Percentiles rank a stretch among this genome's conserved stretches.
These are phyloP conservation scores for Minunthozetes semirufus DNA, from an alignment of 2,888 invertebrate species.

Conservation along the genomic window DNA sequence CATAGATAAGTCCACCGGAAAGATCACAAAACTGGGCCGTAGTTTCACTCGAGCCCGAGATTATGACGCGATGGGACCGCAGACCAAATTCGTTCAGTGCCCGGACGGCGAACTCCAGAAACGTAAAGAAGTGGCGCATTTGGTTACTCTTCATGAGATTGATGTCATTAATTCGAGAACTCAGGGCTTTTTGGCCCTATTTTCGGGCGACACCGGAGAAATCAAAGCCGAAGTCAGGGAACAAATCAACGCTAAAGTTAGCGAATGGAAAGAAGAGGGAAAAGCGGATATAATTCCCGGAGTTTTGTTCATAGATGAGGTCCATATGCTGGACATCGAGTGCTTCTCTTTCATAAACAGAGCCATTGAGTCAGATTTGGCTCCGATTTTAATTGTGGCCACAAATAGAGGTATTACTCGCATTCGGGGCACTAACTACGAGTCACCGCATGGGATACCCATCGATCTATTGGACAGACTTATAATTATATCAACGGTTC, in stretches of 20 bases:
- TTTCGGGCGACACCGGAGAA: constrained; percentile 98
- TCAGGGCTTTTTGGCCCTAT: constrained; percentile 92
- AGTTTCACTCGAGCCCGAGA: constrained; percentile 94
- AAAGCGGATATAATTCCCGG: constrained; percentile 99
- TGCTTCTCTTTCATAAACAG: constrained; percentile 97
- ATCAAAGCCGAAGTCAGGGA: constrained; percentile 95
- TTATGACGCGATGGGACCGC: constrained; percentile 87
- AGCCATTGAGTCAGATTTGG: constrained; percentile 92
- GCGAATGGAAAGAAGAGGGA: constrained; percentile 98
- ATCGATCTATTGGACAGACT: constrained; percentile 89
- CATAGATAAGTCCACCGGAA: constrained; percentile 96
- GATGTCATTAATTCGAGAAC: constrained; percentile 98
- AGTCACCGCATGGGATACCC: constrained; percentile 94
- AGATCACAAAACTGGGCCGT: constrained; percentile 78
- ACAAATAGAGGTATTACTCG: constrained; percentile 91
- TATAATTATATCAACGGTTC: constrained; percentile 84
- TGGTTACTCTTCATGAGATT: constrained; percentile 96
- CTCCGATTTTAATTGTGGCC: constrained; percentile 97
- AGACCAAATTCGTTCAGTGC: constrained; percentile 83
- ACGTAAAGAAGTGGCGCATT: constrained; percentile 68
- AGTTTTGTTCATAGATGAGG: constrained; percentile 93
- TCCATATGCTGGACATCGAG: constrained; percentile 98
- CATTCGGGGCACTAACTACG: constrained; percentile 87
- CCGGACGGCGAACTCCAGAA: constrained; percentile 98
- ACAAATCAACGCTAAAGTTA: constrained; percentile 93